Evolutionary conservation across 2,888 invertebrate genomes (phyloP), one percentile per base, ranked within the genome.

Genomic region (Eupithecia vulgata): DNA sequence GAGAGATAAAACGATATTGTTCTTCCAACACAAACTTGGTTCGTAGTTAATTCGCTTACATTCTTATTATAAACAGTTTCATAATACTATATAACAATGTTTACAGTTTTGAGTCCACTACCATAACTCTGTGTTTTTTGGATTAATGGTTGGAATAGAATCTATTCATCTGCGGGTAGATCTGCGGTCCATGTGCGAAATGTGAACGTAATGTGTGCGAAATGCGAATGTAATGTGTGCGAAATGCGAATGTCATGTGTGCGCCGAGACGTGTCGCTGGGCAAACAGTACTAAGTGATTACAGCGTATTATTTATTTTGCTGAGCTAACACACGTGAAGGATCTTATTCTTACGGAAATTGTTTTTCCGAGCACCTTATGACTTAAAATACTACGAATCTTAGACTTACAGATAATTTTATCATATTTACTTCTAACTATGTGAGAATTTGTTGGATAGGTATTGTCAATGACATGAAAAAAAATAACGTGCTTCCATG

Each of bases 281-380:
- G 30, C 70, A 74, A 77, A 77, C 73, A 78, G 52, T 35, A 45
- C 76, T 77, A 74, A 78, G 77, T 78, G 76, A 65, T 72, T 40
- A 67, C 37, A 37, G 2, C 71, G 61, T 45, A 25, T 40, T 77
- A 69, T 79, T 77, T 75, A 70, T 62, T 65, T 71, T 71, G 64
- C 12, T 40, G 12, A 37, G 48, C 62, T 73, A 77, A 75, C 35
- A 77, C 8, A 25, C 40, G 15, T 59, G 40, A 42, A 40, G 17
- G 40, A 37, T 42, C 15, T 10, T 10, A 45, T 45, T 45, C n/a
- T 48, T 52, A 57, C 10, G 25, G 57, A 57, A 57, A 25, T 57
- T 25, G 25, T 5, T 57, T 25, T 57, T 57, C 25, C 25, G 21
- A 25, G 5, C 13, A 25, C 1, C 13, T 25, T n/a, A 21, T 52